Evolutionary conservation across 2,888 invertebrate species (phyloP).

Genomic region (Heliconius sara): DNA sequence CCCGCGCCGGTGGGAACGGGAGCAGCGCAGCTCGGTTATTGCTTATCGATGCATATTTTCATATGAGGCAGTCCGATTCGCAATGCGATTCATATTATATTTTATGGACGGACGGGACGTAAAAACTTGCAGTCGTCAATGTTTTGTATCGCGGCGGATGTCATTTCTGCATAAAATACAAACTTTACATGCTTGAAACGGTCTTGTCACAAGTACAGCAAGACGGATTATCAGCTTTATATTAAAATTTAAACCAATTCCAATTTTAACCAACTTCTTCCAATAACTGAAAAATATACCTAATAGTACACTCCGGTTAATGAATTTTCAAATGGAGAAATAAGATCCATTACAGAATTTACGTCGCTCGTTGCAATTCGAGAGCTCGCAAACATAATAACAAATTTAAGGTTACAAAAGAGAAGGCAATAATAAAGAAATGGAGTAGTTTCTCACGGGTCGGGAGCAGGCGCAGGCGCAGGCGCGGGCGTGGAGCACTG

Average conservation of each 20-base stretch:
- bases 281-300: neutral
- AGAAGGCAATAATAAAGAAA: slow-evolving; percentile 32
- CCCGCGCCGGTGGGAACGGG: slow-evolving; percentile 39
- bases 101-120: slow-evolving; percentile 16
- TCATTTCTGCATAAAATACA: neutral
- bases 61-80: slow-evolving; percentile 14
- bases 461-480: slow-evolving; percentile 11
- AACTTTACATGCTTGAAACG: neutral
- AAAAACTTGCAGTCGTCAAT: slow-evolving; percentile 25
- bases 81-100: slow-evolving; percentile 28
- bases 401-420: slow-evolving; percentile 30
- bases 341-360: neutral
- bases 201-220: neutral
- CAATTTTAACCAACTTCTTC: neutral
- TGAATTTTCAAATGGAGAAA: slow-evolving; percentile 3
- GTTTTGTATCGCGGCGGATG: slow-evolving; percentile 1
- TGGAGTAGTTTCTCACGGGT: slow-evolving; percentile 39
- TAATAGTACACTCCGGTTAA: neutral
- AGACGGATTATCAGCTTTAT: neutral
- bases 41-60: slow-evolving; percentile 38
- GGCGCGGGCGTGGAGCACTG: neutral
- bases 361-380: slow-evolving; percentile 9
- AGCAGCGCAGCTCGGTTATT: slow-evolving; percentile 33
- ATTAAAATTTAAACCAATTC: neutral
- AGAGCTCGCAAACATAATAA: slow-evolving; percentile 30